Evolutionary conservation across 2,113 vertebrate species (phyloP), one percentile per base, ranked within the genome.

Genomic region (Reinhardtius hippoglossoides): DNA sequence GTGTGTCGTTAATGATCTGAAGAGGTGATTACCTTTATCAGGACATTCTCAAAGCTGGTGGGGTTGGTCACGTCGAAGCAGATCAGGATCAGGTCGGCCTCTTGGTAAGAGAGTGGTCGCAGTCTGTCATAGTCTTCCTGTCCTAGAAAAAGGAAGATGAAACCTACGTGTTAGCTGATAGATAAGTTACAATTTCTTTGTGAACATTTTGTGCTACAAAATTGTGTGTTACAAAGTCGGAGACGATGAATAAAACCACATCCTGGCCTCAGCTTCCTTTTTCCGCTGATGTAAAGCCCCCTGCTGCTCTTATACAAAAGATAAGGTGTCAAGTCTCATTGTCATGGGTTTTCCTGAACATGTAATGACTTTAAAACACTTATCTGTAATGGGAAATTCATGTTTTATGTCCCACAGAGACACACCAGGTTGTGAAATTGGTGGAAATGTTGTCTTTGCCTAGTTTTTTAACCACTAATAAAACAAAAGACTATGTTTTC

Each of bases 11-110:
- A 23, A 58, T 21, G 20, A 8, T 8, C 14, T 2, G 2, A 13
- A 35, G 24, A 48, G 55, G 20, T 12, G 8, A 86, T 93, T 93
- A 98, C 98, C 96, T 99, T 99, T 84, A 97, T 95, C 80, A 93
- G 71, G 72, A 99, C 95, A 0, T 99, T 99, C 2, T 99, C 97
- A 3, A 94, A 98, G 84, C 97, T 99, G 24, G 95, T 96, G 42
- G 97, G 98, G 92, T 96, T 98, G 88, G 96, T 99, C 88, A 99
- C 98, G 3, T 99, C 97, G 10, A 97, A 99, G 86, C 98, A 99
- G 67, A 99, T 94, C 52, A 99, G 81, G 67, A 98, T 90, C 0
- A 99, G 90, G 0, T 97, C 93, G 31, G 96, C 96, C 71, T 96
- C 96, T 91, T 98, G 96, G 90, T 99, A 99, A 3, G 97, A 97